Percentiles rank a stretch among this genome's conserved stretches.
These are phyloP conservation scores for Mimumesa dahlbomi DNA, from an alignment of 2,888 invertebrate genomes.

Conservation along the genomic window DNA sequence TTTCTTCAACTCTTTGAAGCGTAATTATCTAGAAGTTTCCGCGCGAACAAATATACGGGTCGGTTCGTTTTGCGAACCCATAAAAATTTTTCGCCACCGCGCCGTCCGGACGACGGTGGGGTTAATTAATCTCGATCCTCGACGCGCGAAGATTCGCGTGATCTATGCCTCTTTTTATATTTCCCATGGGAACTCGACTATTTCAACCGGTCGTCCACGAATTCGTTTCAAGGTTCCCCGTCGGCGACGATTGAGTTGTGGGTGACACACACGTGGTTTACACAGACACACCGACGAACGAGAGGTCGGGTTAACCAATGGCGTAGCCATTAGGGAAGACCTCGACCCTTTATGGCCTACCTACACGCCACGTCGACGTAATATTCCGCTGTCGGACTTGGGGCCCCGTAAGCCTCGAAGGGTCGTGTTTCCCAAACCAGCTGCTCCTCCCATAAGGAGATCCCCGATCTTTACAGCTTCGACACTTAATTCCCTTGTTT, in stretches of 20 bases:
- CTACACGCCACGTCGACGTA: constrained; percentile 42
- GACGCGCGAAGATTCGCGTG: background rate
- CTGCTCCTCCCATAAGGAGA: too few relatives aligned
- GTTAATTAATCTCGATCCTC: constrained; percentile 26
- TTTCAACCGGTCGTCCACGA: background rate
- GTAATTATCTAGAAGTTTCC: constrained; percentile 22
- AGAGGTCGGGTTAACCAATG: constrained; percentile 32
- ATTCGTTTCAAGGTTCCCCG: background rate
- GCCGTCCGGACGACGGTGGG: background rate
- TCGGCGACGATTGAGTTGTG: background rate
- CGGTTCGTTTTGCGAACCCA: constrained; percentile 10
- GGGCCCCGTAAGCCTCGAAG: constrained; percentile 34
- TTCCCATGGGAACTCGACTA: constrained; percentile 33
- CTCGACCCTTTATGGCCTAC: constrained; percentile 34
- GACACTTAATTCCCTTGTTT: background rate
- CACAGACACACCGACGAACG: constrained; percentile 6
- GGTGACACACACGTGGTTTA: background rate
- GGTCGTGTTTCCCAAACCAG: constrained; percentile 16
- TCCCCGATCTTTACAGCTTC: background rate
- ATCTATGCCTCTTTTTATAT: constrained; percentile 21
- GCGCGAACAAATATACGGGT: constrained; percentile 28
- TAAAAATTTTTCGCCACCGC: background rate
- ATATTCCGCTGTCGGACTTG: constrained; percentile 32
- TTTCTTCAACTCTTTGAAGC: background rate
- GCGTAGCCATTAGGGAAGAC: constrained; percentile 33